Evolutionary conservation across 2,797 vertebrate genomes (phyloP), one percentile per base, ranked within the genome.

Genomic region (Acanthurus leucopareius): DNA sequence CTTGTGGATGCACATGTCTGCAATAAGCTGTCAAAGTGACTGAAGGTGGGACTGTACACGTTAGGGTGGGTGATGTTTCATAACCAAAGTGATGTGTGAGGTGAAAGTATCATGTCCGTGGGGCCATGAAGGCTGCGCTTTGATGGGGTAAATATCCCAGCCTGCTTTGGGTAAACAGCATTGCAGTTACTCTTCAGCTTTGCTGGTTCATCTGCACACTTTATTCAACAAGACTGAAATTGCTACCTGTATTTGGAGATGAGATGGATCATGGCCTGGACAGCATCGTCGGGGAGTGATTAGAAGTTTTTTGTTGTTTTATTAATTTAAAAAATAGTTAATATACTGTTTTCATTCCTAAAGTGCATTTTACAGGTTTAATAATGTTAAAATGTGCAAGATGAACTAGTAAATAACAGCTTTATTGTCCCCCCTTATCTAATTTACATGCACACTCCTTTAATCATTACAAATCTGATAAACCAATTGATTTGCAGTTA

Each of bases 101-200:
- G 32, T 35, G 32, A 35, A 35, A 35, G 32, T 35, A 35, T 35
- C 25, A 2, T 32, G 63, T 52, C 19, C 2, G 28, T 35, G 32
- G 60, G 52, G 54, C 60, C 60, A 48, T 15, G 35, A 51, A 47
- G 45, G 8, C 48, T 40, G 53, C 7, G 1, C 61, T 44, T 70
- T 2, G 42, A 15, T 47, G 25, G 44, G 40, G 28, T 69, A 65
- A 77, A 82, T 65, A 64, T 38, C 65, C 60, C 32, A 35, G n/a
- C 20, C 47, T 69, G n/a, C 72, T 79, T 40, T 62, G 58, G 53
- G 48, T 69, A 57, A 80, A 77, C 44, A 47, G 54, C 4, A 0
- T n/a, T 14, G 35, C 59, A 51, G 77, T 69, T 66, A 61, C 65
- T 73, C 63, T 84, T 56, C 11, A 2, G 40, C n/a, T 63, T 35